Base-by-base conservation (phyloP, 37 sponge, comb jelly and placozoan genomes). In the Hormiphora californensis region DNA sequence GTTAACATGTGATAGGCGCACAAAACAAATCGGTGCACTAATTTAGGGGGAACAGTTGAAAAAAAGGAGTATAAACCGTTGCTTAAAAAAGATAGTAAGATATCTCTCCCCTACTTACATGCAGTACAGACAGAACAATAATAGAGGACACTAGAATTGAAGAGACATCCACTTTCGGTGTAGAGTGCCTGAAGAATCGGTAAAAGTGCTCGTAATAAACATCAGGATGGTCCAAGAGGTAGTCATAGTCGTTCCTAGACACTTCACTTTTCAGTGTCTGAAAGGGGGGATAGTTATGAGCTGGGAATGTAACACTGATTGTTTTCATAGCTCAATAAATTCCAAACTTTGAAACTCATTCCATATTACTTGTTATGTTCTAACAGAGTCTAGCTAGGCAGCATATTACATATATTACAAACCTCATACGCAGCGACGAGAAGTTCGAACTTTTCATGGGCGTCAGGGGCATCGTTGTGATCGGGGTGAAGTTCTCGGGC, bases 401-500 rank as follows among this genome's bases (percentile, higher is more conserved):
- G n/a, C n/a, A n/a, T n/a, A n/a, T n/a, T n/a, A n/a, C n/a, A n/a
- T n/a, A n/a, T n/a, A n/a, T n/a, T n/a, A n/a, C 61, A n/a, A 15
- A 65, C 67, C 67, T 65, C 67, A 31, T 65, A 65, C 37, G 67
- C 67, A 28, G 67, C 34, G 1, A 65, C 67, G 2, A 65, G 37
- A 21, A 65, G 5, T 33, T 65, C 67, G 17, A 65, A 65, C 37
- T 65, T 3, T 31, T 65, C 67, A 28, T 65, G 67, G 37, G 67
- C 67, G 35, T 65, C 67, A 8, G 32, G 38, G 11, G 67, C 67
- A 7, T 65, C 35, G 28, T 65, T 65, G 5, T 65, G 67, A 19
- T 65, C 67, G 35, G 67, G 67, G 28, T 65, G 67, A 7, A 65
- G 37, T 4, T 65, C 67, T 19, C 28, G 21, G 8, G 67, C 67